phyloP scores from a whole-genome alignment of 2,113 vertebrate genomes.

The Uria lomvia region DNA sequence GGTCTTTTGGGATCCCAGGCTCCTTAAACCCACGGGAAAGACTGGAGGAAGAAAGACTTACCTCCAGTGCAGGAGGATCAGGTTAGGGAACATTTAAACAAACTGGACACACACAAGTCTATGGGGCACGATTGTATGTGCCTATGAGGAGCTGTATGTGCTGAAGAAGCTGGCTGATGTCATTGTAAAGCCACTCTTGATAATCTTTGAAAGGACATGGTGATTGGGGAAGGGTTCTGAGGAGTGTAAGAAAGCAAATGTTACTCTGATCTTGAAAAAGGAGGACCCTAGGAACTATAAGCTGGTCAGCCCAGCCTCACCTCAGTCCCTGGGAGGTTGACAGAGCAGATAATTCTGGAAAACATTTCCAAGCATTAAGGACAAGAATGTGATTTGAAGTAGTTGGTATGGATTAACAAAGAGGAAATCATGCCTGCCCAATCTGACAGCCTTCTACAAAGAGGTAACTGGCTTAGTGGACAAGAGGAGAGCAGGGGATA shows the following conservation, averaged over 20 bases:
- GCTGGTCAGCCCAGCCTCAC: neutral
- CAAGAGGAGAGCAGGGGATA: neutral
- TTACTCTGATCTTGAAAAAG: neutral
- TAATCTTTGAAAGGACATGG: neutral
- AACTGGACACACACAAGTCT: neutral
- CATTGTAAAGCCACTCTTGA: neutral
- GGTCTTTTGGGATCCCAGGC: neutral
- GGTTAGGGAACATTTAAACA: neutral
- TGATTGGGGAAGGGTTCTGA: neutral
- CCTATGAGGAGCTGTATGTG: neutral
- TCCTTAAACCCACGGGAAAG: neutral
- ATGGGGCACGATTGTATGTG: neutral
- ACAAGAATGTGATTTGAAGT: neutral
- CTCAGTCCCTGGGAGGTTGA: neutral
- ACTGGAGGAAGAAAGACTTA: neutral
- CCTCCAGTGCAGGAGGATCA: neutral
- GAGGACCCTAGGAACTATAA: neutral
- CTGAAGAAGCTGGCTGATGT: neutral
- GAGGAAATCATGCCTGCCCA: neutral
- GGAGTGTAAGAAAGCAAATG: neutral
- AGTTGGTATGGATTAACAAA: neutral
- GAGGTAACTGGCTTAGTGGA: neutral
- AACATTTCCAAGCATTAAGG: neutral
- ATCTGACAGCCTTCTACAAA: neutral
- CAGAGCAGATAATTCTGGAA: neutral